Evolutionary conservation across 64 coral and sea anemone genomes (phyloP).

Genomic region (Stylophora pistillata): DNA sequence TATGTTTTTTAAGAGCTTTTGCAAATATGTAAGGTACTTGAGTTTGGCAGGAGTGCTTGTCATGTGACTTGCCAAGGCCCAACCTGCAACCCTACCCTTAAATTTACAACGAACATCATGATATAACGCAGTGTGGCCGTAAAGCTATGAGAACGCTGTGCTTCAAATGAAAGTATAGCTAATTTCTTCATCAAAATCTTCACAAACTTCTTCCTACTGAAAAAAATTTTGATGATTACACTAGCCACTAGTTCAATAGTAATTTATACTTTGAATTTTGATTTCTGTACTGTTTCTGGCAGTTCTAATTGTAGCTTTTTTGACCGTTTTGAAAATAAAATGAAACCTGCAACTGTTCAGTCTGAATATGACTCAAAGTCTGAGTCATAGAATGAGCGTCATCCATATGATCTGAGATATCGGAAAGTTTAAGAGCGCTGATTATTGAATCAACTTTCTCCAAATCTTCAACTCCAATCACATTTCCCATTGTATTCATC

Average conservation of each 20-base stretch:
- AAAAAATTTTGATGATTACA: neutral
- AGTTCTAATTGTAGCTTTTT: neutral
- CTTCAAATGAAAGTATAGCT: neutral
- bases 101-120: neutral
- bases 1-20: too few species aligned
- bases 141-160: neutral
- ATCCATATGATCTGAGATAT: conserved; percentile 37
- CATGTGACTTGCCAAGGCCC: too few species aligned
- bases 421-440: conserved; percentile 14
- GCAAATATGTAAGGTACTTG: neutral
- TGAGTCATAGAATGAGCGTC: conserved; percentile 17
- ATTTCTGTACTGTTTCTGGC: conserved; percentile 1
- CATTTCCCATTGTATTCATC: conserved; percentile 16
- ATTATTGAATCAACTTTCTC: conserved; percentile 16
- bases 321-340: conserved; percentile 17
- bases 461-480: conserved; percentile 7
- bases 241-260: neutral
- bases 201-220: neutral
- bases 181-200: neutral
- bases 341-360: conserved; percentile 35
- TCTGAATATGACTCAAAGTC: conserved; percentile 36
- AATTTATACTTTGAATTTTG: neutral
- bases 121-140: too few species aligned
- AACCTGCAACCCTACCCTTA: too few species aligned
- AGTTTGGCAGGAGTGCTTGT: neutral